phyloP scores from a whole-genome alignment of 2,888 invertebrate species.

The Nomada ferruginata region DNA sequence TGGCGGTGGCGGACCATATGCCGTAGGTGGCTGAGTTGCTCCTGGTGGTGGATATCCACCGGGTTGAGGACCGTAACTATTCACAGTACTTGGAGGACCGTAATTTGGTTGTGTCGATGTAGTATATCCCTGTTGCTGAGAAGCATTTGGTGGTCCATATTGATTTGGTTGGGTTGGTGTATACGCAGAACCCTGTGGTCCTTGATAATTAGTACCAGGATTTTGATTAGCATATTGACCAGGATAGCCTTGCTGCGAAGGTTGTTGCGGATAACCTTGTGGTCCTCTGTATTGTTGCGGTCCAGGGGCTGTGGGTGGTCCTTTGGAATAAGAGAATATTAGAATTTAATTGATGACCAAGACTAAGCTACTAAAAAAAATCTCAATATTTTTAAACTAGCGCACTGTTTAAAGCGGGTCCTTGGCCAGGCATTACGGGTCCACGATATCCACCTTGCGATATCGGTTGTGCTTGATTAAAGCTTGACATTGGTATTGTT shows the following conservation, averaged over 20 bases:
- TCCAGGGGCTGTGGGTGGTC: conserved; percentile 85
- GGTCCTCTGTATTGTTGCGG: conserved; percentile 85
- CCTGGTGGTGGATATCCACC: conserved; percentile 88
- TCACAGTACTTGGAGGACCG: conserved; percentile 80
- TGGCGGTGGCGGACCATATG: conserved; percentile 88
- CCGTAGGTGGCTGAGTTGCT: conserved; percentile 85
- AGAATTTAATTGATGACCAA: conserved; percentile 1
- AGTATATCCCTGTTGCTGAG: conserved; percentile 88
- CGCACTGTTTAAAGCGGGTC: conserved; percentile 84
- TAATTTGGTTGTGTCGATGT: conserved; percentile 86
- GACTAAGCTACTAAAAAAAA: background rate
- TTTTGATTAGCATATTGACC: conserved; percentile 87
- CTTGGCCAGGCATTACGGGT: conserved; percentile 86
- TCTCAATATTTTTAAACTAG: conserved; percentile 9
- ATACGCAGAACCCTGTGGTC: conserved; percentile 85
- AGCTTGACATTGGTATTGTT: conserved; percentile 81
- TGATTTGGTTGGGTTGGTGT: conserved; percentile 87
- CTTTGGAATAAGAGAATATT: conserved; percentile 66
- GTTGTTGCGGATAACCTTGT: conserved; percentile 89
- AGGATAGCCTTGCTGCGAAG: conserved; percentile 87
- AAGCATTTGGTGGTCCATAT: conserved; percentile 87
- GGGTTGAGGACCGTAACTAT: conserved; percentile 83
- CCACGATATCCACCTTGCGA: conserved; percentile 85
- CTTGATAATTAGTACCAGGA: conserved; percentile 88
- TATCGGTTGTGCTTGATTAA: conserved; percentile 83